Base-by-base conservation (phyloP, 2,888 invertebrate genomes). In the Diaperis boleti region DNA sequence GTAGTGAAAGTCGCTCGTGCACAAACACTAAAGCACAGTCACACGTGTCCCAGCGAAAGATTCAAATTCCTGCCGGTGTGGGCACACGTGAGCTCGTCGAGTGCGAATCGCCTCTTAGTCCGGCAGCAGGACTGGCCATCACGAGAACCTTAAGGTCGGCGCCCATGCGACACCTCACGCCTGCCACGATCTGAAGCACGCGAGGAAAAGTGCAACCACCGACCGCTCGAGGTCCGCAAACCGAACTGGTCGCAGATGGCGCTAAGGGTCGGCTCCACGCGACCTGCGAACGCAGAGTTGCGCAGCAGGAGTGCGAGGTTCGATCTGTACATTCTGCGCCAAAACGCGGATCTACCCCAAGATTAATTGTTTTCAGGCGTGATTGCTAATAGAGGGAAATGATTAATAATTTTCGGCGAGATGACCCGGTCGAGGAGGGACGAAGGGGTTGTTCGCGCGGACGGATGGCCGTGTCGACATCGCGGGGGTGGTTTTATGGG, bases 201-300 rank as follows among this genome's bases (percentile, higher is more conserved):
- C 65, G 60, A 69, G 62, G 64, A 68, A n/a, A 63, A 67, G 69
- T 69, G 68, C 75, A 66, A 72, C 73, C 74, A 69, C 68, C 66
- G 69, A 72, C 69, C 66, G 64, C 66, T 66, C 59, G 59, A 68
- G 64, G 71, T 65, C 67, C 67, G 60, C 67, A 8, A 15, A 15
- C 59, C 71, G 70, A 74, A 75, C 76, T 76, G 70, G 60, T 61
- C 18, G 59, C 68, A 75, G 75, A 75, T 69, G 76, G 76, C 76
- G 75, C 73, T 74, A 71, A 56, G 57, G 59, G 57, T 65, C 66
- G 68, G 72, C 71, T 71, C 69, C 74, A 73, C 70, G 74, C 74
- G 72, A 70, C 62, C 69, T 59, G 65, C 61, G 64, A 50, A 59
- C 31, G 63, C 35, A 64, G 72, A 73, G 74, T 73, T 76, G 74